Conservation (phyloP, 2,888 invertebrate genomes). For the Nemotelus nigrinus region DNA sequence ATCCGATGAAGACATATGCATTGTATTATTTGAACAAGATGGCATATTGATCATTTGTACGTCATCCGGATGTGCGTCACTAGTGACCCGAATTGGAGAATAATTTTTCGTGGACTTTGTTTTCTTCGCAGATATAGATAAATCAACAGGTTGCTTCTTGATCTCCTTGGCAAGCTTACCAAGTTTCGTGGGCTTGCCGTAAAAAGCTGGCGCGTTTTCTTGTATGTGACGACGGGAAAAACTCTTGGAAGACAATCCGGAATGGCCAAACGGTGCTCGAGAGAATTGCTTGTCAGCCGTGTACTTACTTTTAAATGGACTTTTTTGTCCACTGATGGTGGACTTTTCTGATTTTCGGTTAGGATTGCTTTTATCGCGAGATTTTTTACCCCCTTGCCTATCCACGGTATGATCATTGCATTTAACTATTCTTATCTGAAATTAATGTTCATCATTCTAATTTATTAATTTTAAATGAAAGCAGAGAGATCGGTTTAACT, state of each 20-base stretch:
- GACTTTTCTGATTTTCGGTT: constrained; percentile 30
- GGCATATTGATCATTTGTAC: background rate
- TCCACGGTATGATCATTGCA: background rate
- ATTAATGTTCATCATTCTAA: background rate
- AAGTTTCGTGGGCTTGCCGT: constrained; percentile 1
- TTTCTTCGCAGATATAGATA: background rate
- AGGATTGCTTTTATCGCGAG: constrained; percentile 1
- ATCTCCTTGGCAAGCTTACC: constrained; percentile 15
- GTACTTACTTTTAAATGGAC: constrained; percentile 39
- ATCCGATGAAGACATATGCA: background rate
- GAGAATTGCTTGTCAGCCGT: constrained; percentile 14
- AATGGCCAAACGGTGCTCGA: constrained; percentile 16
- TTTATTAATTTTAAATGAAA: background rate
- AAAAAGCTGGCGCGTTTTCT: constrained; percentile 1
- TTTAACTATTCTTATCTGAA: constrained; percentile 17
- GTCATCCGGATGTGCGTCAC: background rate
- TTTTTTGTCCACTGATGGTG: constrained; percentile 2
- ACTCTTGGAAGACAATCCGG: constrained; percentile 21
- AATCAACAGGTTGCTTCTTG: constrained; percentile 1
- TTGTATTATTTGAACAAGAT: background rate
- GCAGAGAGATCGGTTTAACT: no score
- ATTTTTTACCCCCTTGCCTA: background rate
- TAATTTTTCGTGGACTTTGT: background rate
- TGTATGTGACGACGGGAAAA: constrained; percentile 15
- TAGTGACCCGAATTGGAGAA: background rate